Evolutionary conservation across 2,888 invertebrate genomes (phyloP).

Genomic region (Harpalus rufipes): DNA sequence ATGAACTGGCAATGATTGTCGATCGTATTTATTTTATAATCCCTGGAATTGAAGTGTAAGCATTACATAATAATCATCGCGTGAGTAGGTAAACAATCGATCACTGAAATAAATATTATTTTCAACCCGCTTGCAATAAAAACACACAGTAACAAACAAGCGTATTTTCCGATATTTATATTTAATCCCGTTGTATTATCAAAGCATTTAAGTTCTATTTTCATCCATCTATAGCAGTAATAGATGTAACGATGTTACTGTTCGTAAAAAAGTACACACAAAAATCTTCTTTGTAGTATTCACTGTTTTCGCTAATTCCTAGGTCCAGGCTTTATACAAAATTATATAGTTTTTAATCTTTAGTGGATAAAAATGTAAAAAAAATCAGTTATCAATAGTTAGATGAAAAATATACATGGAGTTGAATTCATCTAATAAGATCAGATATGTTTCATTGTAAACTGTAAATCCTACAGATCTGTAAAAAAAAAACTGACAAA

Average conservation of each 20-base stretch:
- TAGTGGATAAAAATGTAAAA: no score
- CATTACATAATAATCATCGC: slow-evolving; percentile 21
- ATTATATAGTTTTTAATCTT: no score
- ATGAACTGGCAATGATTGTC: not conserved
- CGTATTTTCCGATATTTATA: slow-evolving; percentile 3
- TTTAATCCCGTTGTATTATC: slow-evolving; percentile 6
- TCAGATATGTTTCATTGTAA: no score
- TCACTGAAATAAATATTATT: slow-evolving; percentile 31
- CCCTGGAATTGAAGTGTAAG: not conserved
- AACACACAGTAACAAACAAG: not conserved
- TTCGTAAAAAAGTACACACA: not conserved
- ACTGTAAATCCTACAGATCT: no score
- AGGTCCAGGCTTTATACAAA: not conserved
- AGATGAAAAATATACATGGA: no score
- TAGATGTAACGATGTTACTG: not conserved
- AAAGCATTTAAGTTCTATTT: slow-evolving; percentile 1
- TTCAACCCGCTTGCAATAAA: not conserved
- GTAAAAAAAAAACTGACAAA: no score
- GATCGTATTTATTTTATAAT: not conserved
- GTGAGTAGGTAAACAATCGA: slow-evolving; percentile 17
- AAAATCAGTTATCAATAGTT: no score
- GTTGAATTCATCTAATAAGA: no score
- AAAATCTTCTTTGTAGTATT: not conserved
- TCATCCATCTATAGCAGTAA: not conserved
- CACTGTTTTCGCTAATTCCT: not conserved